Base-by-base conservation (phyloP, 2,888 invertebrate genomes). In the Andrena praecox region DNA sequence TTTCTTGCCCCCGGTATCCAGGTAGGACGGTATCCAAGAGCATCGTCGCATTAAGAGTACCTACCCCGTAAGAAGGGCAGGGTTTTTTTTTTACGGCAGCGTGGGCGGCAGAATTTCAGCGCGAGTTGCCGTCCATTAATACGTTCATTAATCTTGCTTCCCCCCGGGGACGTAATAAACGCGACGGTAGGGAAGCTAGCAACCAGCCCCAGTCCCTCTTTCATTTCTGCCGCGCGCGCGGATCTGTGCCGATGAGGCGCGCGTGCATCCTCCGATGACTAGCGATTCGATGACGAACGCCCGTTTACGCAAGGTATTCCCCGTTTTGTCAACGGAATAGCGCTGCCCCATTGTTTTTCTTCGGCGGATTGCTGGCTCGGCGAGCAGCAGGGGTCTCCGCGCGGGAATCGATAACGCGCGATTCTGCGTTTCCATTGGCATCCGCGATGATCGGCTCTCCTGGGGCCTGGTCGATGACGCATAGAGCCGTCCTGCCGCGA, bases 101-200 rank as follows among this genome's bases (percentile, higher is more conserved):
- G 7, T 10, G 20, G 24, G n/a, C 60, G 48, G 60, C 59, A 60
- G 63, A 71, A 59, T 81, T 73, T 35, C 60, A n/a, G 56, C 50
- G 48, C 59, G 73, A 63, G 62, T 54, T 69, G 48, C 54, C 67
- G 66, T 29, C 68, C 71, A 72, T 80, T 80, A 73, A 72, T 77
- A 76, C 79, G 67, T 82, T 73, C 82, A 71, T 86, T 86, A 77
- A 86, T 85, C 86, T 79, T 68, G 67, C 70, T 64, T 73, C 66
- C 16, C 27, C 48, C 68, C 29, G 29, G 50, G 42, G 35, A 16
- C 7, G 42, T 29, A 54, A 64, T 59, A 71, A 59, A 67, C 56
- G 56, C 31, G 16, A 0, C 54, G 78, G 27, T 60, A 8, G 7
- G 42, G 42, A 12, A 42, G 63, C 48, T 35, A 7, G 72, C 24